Evolutionary conservation across 2,113 vertebrate genomes (phyloP), one percentile per base, ranked within the genome.

Genomic region (Serinus canaria): DNA sequence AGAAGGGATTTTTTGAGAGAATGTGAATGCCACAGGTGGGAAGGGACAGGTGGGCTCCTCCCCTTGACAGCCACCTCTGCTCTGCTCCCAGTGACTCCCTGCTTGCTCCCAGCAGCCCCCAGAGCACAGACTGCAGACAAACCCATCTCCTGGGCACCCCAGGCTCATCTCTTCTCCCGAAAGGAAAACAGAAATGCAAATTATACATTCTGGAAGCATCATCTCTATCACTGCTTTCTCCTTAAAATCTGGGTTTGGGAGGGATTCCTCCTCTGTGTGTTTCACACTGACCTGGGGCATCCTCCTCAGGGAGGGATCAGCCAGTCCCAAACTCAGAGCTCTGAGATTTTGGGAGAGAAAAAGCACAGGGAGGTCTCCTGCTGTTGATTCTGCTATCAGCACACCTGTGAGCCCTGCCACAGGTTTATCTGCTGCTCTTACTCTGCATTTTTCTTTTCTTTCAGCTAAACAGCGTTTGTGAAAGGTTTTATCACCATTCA

Each of bases 71-170:
- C 49, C 3, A 2, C 66, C 72, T 10, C 70, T 41, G 58, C 63
- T 50, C 39, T 5, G 52, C 84, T 25, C 72, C 19, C 0, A 3
- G 35, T 18, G 68, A n/a, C 17, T 56, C 70, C 43, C 70, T 14
- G 49, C 59, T 0, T 1, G 1, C n/a, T 63, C 46, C 70, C 69
- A 35, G 72, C 55, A 59, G 31, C 79, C 19, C 14, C 4, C 23
- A 2, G 16, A 52, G 7, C 78, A 15, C 9, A 50, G 55, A 63
- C 93, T 20, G 22, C 70, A 80, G 86, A 95, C 96, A 97, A 94
- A 97, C 96, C 96, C 50, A 60, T 24, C 43, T 68, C 60, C 95
- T 91, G 94, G 96, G 59, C 87, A 94, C 85, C 93, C 55, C 1
- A 0, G 30, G 46, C 91, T 90, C 96, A 90, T 95, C 96, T 95